Evolutionary conservation across 2,797 vertebrate species (phyloP).

Genomic region (Botia almorhae): DNA sequence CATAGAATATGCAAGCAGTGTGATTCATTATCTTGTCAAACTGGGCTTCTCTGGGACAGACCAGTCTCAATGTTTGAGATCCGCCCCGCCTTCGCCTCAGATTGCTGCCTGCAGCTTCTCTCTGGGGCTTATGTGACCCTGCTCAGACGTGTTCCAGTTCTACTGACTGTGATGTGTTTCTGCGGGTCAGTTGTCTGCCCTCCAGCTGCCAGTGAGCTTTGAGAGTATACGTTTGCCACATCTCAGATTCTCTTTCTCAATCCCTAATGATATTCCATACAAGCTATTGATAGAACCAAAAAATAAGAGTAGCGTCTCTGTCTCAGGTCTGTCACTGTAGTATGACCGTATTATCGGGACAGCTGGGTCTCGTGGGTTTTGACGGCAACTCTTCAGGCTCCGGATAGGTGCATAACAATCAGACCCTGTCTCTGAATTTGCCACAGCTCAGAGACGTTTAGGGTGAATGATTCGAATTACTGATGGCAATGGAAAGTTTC

Average conservation of each 20-base stretch:
- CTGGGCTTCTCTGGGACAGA: conserved; percentile 66
- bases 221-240: conserved; percentile 14
- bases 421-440: conserved; percentile 19
- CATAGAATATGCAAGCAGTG: conserved; percentile 69
- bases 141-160: conserved; percentile 47
- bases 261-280: conserved; percentile 26
- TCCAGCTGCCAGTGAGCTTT: conserved; percentile 26
- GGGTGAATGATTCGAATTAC: conserved; percentile 36
- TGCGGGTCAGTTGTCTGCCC: conserved; percentile 29
- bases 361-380: neutral
- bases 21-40: conserved; percentile 82
- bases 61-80: conserved; percentile 53
- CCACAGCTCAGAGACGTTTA: conserved; percentile 37
- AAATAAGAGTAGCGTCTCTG: conserved; percentile 26
- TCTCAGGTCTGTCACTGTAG: conserved; percentile 36
- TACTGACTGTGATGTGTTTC: conserved; percentile 40
- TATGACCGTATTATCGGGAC: conserved; percentile 29
- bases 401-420: conserved; percentile 9
- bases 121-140: conserved; percentile 46
- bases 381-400: neutral
- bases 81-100: conserved; percentile 25
- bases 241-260: conserved; percentile 26
- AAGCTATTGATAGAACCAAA: conserved; percentile 56
- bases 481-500: conserved; percentile 39
- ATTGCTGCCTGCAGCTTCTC: conserved; percentile 47